Evolutionary conservation across 2,113 vertebrate species (phyloP).

Genomic region (Erinaceus europaeus): DNA sequence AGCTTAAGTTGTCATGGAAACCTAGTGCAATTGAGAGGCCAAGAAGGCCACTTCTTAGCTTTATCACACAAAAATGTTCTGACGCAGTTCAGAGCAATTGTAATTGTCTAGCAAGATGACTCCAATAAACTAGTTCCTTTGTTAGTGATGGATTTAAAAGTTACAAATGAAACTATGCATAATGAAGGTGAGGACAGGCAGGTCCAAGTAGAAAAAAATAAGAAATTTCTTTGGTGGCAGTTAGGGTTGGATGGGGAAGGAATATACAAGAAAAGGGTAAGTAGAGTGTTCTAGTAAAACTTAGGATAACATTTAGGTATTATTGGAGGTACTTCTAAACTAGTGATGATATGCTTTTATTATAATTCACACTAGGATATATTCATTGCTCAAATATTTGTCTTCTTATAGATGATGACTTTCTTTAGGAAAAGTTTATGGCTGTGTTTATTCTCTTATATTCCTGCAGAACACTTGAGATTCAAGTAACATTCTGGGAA

Average conservation of each 20-base stretch:
- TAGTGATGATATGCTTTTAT: background rate
- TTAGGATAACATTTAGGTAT: background rate
- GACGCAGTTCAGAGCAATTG: background rate
- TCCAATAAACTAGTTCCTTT: background rate
- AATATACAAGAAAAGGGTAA: background rate
- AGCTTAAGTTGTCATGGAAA: slow-evolving; percentile 5
- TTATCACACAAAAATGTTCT: background rate
- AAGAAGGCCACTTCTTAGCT: background rate
- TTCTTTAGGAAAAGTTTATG: background rate
- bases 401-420: background rate
- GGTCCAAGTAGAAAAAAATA: background rate
- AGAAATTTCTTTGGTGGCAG: background rate
- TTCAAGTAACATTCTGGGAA: too few species aligned
- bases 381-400: background rate
- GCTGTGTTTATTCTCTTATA: too few species aligned
- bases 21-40: background rate
- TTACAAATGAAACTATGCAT: background rate
- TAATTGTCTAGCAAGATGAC: background rate
- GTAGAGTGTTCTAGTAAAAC: background rate
- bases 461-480: too few species aligned
- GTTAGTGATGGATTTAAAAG: background rate
- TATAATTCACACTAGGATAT: background rate
- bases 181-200: background rate
- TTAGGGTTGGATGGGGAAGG: background rate
- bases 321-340: background rate